These are phyloP conservation scores for Plagodis pulveraria DNA, from an alignment of 2,888 invertebrate genomes.

Conservation along the genomic window DNA sequence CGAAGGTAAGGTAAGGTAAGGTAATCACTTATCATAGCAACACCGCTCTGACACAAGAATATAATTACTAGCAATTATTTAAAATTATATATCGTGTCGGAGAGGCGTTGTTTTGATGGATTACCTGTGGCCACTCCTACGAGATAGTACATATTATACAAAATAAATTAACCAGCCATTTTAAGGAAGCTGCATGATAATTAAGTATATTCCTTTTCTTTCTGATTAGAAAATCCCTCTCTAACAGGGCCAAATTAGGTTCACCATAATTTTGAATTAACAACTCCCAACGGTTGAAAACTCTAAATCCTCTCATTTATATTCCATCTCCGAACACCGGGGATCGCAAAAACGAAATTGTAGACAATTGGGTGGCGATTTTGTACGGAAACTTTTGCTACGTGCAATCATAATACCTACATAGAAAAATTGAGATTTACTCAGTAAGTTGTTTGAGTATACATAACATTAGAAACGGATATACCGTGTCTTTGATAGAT, in stretches of 20 bases:
- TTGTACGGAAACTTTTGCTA: constrained; percentile 17
- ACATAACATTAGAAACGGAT: no score
- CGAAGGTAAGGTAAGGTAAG: no score
- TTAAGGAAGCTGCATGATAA: constrained; percentile 4
- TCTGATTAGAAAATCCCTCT: constrained; percentile 24
- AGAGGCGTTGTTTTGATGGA: no score
- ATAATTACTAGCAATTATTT: no score
- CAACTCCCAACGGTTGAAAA: constrained; percentile 22
- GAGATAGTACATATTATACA: no score
- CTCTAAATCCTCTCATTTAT: constrained; percentile 26
- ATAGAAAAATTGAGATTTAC: neutral
- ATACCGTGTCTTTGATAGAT: no score
- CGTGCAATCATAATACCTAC: constrained; percentile 12
- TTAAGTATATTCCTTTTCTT: constrained; percentile 15
- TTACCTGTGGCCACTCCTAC: no score
- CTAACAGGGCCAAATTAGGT: constrained; percentile 23
- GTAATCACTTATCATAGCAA: no score
- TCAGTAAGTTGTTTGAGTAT: no score
- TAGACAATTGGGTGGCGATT: constrained; percentile 25
- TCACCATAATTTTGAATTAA: constrained; percentile 30
- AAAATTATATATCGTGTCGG: no score
- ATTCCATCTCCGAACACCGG: constrained; percentile 27
- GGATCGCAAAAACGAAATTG: constrained; percentile 27
- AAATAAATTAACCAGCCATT: neutral
- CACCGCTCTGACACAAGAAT: no score